Evolutionary conservation across 2,797 vertebrate genomes (phyloP).

Genomic region (Rhadinocentrus ornatus): DNA sequence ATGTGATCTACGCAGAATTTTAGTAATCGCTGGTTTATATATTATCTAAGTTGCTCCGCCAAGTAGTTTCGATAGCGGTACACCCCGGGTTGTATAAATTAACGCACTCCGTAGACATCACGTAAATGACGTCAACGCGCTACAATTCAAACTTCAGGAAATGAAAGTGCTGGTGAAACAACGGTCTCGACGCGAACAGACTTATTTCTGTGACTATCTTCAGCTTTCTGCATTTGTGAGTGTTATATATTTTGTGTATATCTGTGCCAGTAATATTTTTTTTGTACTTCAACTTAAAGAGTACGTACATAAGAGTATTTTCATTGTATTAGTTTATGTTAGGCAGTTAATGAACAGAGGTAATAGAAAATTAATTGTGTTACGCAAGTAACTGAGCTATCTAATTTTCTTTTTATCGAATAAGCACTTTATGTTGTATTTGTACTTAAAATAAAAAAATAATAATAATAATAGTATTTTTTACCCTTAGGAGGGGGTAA

Average conservation of each 20-base stretch:
- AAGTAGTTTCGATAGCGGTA: rapidly evolving
- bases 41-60: conserved; percentile 5
- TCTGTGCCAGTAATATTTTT: neutral
- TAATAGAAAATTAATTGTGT: neutral
- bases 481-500: neutral
- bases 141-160: conserved; percentile 80
- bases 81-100: rapidly evolving
- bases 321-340: neutral
- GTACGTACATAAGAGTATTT: neutral
- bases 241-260: neutral
- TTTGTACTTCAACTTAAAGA: neutral
- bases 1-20: neutral
- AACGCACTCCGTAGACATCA: neutral
- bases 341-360: neutral
- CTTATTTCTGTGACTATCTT: neutral
- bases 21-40: neutral
- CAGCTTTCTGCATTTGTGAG: conserved; percentile 29
- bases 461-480: no score
- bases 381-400: neutral
- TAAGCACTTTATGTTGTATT: neutral
- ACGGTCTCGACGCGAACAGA: conserved; percentile 27
- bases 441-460: neutral
- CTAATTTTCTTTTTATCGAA: neutral
- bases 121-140: conserved; percentile 70
- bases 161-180: conserved; percentile 46